Conservation (phyloP, 2,797 vertebrate species). For the Iguana delicatissima region DNA sequence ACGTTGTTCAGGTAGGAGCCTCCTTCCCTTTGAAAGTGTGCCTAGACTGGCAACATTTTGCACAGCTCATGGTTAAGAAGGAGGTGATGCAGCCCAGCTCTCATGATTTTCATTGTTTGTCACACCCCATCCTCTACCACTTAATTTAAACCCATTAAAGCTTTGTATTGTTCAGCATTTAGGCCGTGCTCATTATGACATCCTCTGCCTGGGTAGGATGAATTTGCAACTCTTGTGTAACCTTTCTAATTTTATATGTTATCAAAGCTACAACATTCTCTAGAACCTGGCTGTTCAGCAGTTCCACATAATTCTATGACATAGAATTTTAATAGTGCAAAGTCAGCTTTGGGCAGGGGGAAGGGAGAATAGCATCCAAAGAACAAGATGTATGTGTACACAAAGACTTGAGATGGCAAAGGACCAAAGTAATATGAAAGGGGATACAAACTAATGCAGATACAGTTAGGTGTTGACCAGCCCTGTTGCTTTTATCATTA, state of each 20-base stretch:
- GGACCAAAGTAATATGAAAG: background rate
- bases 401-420: background rate
- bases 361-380: background rate
- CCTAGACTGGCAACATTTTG: background rate
- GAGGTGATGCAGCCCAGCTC: background rate
- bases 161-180: background rate
- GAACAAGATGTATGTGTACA: background rate
- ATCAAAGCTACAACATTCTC: background rate
- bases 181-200: background rate
- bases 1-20: background rate
- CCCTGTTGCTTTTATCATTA: slow-evolving; percentile 23
- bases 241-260: background rate
- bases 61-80: background rate
- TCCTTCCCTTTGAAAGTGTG: background rate
- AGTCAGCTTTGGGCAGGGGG: background rate
- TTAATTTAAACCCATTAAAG: background rate
- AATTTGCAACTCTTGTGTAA: background rate
- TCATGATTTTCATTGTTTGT: background rate
- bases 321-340: background rate
- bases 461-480: background rate
- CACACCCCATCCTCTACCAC: background rate
- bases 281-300: background rate
- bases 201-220: background rate
- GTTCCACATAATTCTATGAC: background rate
- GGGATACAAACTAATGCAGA: background rate